Evolutionary conservation across 2,888 invertebrate species (phyloP), one percentile per base, ranked within the genome.

Genomic region (Caenorhabditis wallacei): DNA sequence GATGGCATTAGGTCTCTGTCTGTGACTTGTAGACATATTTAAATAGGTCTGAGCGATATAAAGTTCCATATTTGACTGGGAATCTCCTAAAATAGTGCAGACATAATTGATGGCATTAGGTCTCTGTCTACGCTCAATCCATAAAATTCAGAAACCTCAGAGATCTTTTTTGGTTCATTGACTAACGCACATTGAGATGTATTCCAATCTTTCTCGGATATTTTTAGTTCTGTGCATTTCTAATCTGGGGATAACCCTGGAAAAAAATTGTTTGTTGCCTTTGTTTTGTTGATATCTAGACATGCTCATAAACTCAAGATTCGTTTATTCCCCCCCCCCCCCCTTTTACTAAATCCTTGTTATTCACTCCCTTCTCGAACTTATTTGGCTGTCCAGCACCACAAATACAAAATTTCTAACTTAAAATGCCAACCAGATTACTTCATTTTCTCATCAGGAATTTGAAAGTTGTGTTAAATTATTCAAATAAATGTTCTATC

Each of bases 21-120:
- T 48, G 10, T 57, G 74, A 74, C 64, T 64, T 18, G 56, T 64
- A 74, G 64, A 74, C 63, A 30, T n/a, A 57, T 43, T 40, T 40
- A 5, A 13, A 40, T 40, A 2, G 2, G 5, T 13, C 4, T 16
- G 40, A 40, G 16, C 40, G 16, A 35, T 10, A 10, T 4, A 35
- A 35, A 35, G 10, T 35, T 35, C 10, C 5, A 7, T 35, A 35
- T 35, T 40, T 40, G 30, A 5, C 30, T 40, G 13, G 5, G 4
- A 10, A 40, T 13, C 10, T 40, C 40, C 10, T 10, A 40, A 40
- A 40, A 40, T 40, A 10, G 5, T 35, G 5, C 35, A 35, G 10
- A 35, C 10, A 35, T 35, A 35, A 7, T 35, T 35, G n/a, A n/a
- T n/a, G n/a, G n/a, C n/a, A n/a, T n/a, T n/a, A n/a, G n/a, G n/a